Evolutionary conservation across 2,113 vertebrate genomes (phyloP).

Genomic region (Myrmecobius fasciatus): DNA sequence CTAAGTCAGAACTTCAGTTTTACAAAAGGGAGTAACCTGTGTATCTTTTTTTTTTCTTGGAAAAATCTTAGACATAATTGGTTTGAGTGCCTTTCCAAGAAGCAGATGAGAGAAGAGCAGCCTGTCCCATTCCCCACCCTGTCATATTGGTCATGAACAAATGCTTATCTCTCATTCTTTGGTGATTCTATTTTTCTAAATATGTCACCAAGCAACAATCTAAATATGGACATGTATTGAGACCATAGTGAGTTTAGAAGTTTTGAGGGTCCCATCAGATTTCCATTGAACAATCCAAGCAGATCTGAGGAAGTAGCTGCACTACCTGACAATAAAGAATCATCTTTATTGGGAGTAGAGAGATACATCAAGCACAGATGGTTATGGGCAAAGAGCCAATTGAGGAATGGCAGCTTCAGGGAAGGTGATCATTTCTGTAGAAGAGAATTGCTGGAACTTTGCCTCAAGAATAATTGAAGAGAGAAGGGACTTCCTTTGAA

Average conservation of each 20-base stretch:
- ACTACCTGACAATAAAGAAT: not conserved
- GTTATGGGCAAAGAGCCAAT: not conserved
- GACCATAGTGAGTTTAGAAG: not conserved
- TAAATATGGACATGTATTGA: not conserved
- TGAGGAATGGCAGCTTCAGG: not conserved
- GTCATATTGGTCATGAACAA: not conserved
- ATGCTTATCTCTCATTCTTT: not conserved
- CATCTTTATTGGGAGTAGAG: not conserved
- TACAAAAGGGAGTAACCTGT: not conserved
- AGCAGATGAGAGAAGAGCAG: not conserved
- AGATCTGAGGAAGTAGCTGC: not conserved
- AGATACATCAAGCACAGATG: not conserved
- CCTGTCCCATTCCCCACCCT: not conserved
- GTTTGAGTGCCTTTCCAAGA: not conserved
- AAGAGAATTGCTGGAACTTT: not conserved
- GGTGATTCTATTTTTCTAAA: not conserved
- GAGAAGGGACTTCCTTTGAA: not conserved
- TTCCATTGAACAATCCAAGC: not conserved
- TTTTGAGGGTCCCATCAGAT: not conserved
- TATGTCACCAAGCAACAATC: not conserved
- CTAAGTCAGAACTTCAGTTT: not conserved
- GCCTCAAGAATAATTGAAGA: not conserved
- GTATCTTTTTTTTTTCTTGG: not conserved
- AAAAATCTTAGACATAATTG: not conserved
- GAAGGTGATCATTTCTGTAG: not conserved